phyloP scores from a whole-genome alignment of 1,140 invertebrate genomes.

The Sminthurides bifidus region DNA sequence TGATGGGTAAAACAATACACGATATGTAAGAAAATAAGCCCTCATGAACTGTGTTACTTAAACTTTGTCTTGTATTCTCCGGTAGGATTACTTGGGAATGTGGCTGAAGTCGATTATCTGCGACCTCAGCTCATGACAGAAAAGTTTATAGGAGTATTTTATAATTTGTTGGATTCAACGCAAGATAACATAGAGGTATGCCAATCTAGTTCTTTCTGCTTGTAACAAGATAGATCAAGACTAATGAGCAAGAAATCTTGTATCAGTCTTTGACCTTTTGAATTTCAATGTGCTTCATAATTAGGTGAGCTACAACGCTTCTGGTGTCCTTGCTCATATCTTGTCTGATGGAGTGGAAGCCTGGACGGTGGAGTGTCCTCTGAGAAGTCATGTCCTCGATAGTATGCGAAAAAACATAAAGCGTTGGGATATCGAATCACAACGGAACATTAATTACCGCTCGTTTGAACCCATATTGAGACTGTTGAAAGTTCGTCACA shows the following conservation, averaged over 20 bases:
- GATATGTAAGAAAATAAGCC: neutral
- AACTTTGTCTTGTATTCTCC: constrained; percentile 10
- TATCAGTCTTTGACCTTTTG: neutral
- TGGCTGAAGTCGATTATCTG: constrained; percentile 82
- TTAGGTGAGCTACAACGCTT: constrained; percentile 89
- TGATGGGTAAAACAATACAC: constrained; percentile 57
- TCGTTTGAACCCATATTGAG: constrained; percentile 84
- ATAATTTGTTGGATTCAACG: constrained; percentile 63
- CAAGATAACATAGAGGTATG: constrained; percentile 90
- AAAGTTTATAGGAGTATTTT: constrained; percentile 74
- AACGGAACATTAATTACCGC: constrained; percentile 89
- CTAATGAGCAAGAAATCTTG: neutral
- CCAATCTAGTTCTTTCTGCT: neutral
- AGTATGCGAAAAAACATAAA: constrained; percentile 69
- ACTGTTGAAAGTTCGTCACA: constrained; percentile 64
- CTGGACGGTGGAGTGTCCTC: constrained; percentile 63
- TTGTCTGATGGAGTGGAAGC: constrained; percentile 65
- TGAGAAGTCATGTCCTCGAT: constrained; percentile 57
- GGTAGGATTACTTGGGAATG: constrained; percentile 70
- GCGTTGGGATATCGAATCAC: constrained; percentile 71
- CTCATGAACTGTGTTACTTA: constrained; percentile 19
- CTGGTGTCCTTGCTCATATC: constrained; percentile 88
- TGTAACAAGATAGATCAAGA: neutral
- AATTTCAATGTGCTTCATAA: neutral
- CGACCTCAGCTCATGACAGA: constrained; percentile 70